phyloP scores from a whole-genome alignment of 2,888 invertebrate species.

The Zootermopsis nevadensis region DNA sequence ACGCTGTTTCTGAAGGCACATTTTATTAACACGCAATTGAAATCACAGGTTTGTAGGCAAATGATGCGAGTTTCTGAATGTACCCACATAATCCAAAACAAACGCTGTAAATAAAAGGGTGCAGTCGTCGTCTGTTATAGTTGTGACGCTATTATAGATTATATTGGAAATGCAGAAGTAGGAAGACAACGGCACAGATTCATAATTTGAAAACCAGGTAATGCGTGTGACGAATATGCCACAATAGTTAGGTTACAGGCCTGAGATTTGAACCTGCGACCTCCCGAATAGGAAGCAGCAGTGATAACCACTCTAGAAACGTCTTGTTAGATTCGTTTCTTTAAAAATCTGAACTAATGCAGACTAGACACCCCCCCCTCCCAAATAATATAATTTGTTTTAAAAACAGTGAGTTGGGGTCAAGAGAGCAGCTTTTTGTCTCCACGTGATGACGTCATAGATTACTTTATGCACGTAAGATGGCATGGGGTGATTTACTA shows the following conservation, averaged over 20 bases:
- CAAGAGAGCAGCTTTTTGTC: too few species aligned
- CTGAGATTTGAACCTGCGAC: too few species aligned
- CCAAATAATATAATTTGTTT: too few species aligned
- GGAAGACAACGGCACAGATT: background rate
- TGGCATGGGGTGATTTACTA: background rate
- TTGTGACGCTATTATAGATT: background rate
- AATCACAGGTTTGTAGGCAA: background rate
- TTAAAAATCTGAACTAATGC: too few species aligned
- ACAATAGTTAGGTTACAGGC: too few species aligned
- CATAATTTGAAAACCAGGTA: too few species aligned
- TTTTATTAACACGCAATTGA: constrained; percentile 3
- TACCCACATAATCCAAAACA: background rate
- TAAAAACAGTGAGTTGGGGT: too few species aligned
- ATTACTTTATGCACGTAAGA: background rate
- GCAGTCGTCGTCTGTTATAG: background rate
- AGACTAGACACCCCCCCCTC: too few species aligned
- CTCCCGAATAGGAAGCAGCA: too few species aligned
- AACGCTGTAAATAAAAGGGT: background rate
- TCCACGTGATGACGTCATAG: background rate
- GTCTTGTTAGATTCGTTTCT: too few species aligned
- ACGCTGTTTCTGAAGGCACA: background rate
- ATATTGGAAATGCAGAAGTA: background rate
- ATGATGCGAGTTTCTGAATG: background rate
- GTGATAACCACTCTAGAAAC: too few species aligned
- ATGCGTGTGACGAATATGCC: too few species aligned